Evolutionary conservation across 2,797 vertebrate species (phyloP).

Genomic region (Vultur gryphus): DNA sequence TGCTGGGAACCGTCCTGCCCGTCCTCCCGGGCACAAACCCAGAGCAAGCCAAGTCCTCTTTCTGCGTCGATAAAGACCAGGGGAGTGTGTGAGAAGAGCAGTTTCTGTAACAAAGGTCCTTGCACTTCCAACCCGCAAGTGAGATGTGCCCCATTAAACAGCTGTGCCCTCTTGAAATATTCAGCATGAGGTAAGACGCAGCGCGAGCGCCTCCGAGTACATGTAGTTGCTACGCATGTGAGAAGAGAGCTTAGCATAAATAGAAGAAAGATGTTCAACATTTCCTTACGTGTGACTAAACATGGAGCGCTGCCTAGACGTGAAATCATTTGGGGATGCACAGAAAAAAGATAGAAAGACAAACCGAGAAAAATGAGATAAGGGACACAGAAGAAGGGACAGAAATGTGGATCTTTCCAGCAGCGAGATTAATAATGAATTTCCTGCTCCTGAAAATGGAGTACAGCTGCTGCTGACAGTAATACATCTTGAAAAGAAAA

Average conservation of each 20-base stretch:
- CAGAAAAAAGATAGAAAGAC: background rate
- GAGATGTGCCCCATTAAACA: background rate
- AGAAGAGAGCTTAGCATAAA: background rate
- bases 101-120: background rate
- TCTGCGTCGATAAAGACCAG: fast-evolving
- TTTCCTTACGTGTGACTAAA: background rate
- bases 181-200: fast-evolving
- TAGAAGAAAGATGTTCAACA: background rate
- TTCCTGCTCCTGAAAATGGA: background rate
- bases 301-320: background rate
- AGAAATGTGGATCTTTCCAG: background rate
- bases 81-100: fast-evolving
- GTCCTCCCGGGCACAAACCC: background rate
- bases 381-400: background rate
- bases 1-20: background rate
- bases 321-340: background rate
- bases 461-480: background rate
- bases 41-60: background rate
- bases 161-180: background rate
- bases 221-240: fast-evolving
- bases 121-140: fast-evolving
- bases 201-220: background rate
- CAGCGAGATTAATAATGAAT: background rate
- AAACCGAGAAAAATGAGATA: background rate
- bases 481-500: background rate